Evolutionary conservation across 2,888 invertebrate genomes (phyloP), one percentile per base, ranked within the genome.

Genomic region (Antitype chi): DNA sequence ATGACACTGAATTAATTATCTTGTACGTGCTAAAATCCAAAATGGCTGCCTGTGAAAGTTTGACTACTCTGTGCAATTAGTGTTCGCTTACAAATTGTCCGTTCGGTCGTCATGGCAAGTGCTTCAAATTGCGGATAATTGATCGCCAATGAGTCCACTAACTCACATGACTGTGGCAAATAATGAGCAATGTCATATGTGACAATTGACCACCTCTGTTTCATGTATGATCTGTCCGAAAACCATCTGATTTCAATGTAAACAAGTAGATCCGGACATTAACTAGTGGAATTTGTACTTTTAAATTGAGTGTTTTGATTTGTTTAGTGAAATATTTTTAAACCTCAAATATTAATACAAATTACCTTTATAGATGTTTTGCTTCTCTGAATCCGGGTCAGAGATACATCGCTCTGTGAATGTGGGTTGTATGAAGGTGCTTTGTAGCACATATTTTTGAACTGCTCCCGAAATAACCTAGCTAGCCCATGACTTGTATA

Each of bases 51-150:
- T 93, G 91, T 92, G 92, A 93, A 94, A 93, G 90, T 90, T 80
- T 83, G 86, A 85, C 89, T 94, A 91, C 93, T 93, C 94, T 94
- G 90, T 90, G 90, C 95, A 95, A 95, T 95, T 95, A 95, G 95
- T 94, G 90, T 69, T 89, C 84, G 88, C 85, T 86, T 92, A 93
- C 93, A 92, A 94, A 94, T 93, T 93, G 92, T 90, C 83, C 80
- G 89, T 89, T 82, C 89, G 87, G 89, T 90, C 91, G 92, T 93
- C 94, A 94, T 93, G 83, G 90, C 93, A 93, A 95, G 94, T 95
- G 95, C 90, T 91, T 94, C 93, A 92, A 96, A 96, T 95, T 94
- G 93, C 89, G 89, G 92, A 93, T 95, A 95, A 96, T 95, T 96
- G 95, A 94, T 95, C 93, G 89, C 90, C 93, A 94, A 94, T 94